Evolutionary conservation across 1,140 invertebrate species (phyloP).

Genomic region (Drosophila lini): DNA sequence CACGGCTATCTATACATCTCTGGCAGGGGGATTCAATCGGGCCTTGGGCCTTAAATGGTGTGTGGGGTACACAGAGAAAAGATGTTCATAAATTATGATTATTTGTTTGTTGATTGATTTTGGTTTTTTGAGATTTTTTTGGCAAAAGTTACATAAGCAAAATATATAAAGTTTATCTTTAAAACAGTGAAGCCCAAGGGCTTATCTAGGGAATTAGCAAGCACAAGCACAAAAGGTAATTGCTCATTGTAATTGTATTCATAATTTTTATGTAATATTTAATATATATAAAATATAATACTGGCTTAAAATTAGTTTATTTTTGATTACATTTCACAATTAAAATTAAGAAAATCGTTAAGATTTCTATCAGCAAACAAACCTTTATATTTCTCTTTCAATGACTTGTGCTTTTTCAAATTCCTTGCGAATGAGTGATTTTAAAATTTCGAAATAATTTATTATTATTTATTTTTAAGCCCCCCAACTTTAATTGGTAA

Average conservation of each 20-base stretch:
- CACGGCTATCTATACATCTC: slow-evolving; percentile 69
- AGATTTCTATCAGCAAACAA: background rate
- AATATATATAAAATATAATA: background rate
- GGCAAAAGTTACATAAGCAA: background rate
- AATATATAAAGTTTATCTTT: background rate
- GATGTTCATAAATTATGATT: background rate
- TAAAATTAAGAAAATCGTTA: background rate
- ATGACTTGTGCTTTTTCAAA: background rate
- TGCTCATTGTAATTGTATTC: background rate
- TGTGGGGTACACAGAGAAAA: slow-evolving; percentile 7
- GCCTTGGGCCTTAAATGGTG: slow-evolving; percentile 21
- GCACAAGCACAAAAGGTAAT: no score
- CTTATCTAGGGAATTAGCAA: no score
- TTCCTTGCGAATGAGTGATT: background rate
- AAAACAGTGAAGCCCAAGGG: background rate
- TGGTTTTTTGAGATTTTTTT: background rate
- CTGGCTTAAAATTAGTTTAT: background rate
- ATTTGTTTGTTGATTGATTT: background rate
- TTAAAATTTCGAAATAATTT: background rate
- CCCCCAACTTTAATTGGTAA: background rate
- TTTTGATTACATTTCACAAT: background rate
- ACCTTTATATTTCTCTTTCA: background rate
- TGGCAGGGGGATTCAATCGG: slow-evolving; percentile 22
- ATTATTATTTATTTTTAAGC: background rate
- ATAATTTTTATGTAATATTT: background rate